Base-by-base conservation (phyloP, 2,888 invertebrate genomes). In the Lochmaea capreae region DNA sequence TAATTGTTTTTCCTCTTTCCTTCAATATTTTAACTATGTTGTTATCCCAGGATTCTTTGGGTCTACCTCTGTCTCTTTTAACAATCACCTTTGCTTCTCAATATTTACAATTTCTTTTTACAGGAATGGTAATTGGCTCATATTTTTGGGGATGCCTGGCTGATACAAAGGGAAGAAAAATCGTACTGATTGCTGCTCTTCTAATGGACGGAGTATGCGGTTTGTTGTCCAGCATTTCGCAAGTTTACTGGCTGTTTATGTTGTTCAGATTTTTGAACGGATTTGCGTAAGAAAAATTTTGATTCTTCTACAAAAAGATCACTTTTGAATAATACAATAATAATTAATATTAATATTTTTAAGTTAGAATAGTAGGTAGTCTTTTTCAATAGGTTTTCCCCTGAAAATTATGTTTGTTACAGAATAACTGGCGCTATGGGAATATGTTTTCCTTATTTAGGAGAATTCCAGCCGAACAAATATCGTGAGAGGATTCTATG, bases 61-160 rank as follows among this genome's bases (percentile, higher is more conserved):
- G n/a, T n/a, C n/a, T n/a, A n/a, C n/a, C n/a, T n/a, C n/a, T n/a
- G n/a, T n/a, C n/a, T n/a, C n/a, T n/a, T n/a, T n/a, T n/a, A n/a
- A n/a, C n/a, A n/a, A n/a, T n/a, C n/a, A n/a, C n/a, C n/a, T n/a
- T n/a, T n/a, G n/a, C n/a, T n/a, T 8, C 6, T 33, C 0, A 39
- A n/a, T 22, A 58, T 14, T 5, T 26, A 26, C 6, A 58, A 14
- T 6, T 58, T 26, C n/a, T 16, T n/a, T 5, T 66, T 72, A 1
- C 82, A 93, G 94, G 95, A 77, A 95, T 95, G 94, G 90, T 95
- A 66, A 87, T 95, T 81, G 95, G 95, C 18, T 94, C 94, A 59
- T 95, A 94, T 87, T 93, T 94, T 87, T 95, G 94, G 94, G 95
- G 95, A 65, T 94, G 94, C 85, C 89, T 95, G 83, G 95, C 95